These are phyloP conservation scores for Aeoliscus strigatus DNA, from an alignment of 2,797 vertebrate species.

Conservation along the genomic window DNA sequence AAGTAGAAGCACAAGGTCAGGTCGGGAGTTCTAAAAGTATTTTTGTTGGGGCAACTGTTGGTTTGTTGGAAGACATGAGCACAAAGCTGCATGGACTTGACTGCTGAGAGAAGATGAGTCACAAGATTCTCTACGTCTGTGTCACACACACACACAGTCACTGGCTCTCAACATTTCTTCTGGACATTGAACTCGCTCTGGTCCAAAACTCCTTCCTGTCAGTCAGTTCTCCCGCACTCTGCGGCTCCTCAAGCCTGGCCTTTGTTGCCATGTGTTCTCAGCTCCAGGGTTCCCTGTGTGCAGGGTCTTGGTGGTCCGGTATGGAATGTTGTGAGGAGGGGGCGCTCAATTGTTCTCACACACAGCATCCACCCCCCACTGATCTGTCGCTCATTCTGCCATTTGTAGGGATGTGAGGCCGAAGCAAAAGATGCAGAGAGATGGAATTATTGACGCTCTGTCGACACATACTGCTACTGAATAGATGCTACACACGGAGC, in stretches of 20 bases:
- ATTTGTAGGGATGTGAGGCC: conserved; percentile 52
- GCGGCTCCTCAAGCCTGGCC: conserved; percentile 38
- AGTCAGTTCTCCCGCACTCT: conserved; percentile 55
- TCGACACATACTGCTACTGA: conserved; percentile 37
- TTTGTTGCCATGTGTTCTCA: conserved; percentile 70
- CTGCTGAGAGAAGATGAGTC: conserved; percentile 40
- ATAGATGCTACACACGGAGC: conserved; percentile 36
- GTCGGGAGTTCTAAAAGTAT: conserved; percentile 36
- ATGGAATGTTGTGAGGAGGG: conserved; percentile 81
- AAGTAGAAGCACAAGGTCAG: conserved; percentile 45
- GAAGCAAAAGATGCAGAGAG: conserved; percentile 63
- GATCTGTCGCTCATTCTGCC: conserved; percentile 82
- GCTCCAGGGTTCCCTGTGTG: conserved; percentile 57
- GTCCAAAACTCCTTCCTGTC: conserved; percentile 53
- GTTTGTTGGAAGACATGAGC: background rate
- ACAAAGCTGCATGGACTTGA: conserved; percentile 23
- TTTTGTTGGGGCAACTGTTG: background rate
- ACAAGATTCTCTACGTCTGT: conserved; percentile 40
- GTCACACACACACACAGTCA: conserved; percentile 11
- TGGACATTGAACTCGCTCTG: conserved; percentile 32
- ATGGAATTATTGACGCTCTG: conserved; percentile 41
- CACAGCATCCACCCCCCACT: conserved; percentile 80
- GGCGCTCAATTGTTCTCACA: conserved; percentile 88
- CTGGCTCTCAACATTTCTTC: conserved; percentile 23
- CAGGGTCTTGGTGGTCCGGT: conserved; percentile 89